Evolutionary conservation across 1,140 invertebrate genomes (phyloP).

Genomic region (Formica selysi): DNA sequence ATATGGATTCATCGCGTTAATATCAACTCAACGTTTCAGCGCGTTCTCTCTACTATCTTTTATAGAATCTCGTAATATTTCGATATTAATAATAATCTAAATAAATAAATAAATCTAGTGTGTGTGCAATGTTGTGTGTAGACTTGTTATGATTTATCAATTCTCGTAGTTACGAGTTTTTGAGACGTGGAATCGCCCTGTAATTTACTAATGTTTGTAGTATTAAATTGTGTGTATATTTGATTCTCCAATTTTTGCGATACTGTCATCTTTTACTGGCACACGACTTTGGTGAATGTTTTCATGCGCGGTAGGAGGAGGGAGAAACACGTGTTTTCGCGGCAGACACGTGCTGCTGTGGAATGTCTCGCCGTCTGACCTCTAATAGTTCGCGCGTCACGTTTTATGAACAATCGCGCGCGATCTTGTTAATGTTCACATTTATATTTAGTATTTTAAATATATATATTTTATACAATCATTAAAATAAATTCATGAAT

Average conservation of each 20-base stretch:
- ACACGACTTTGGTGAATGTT: slow-evolving; percentile 63
- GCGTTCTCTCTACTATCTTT: not conserved
- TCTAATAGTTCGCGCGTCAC: slow-evolving; percentile 24
- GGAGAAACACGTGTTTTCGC: slow-evolving; percentile 72
- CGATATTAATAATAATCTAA: not conserved
- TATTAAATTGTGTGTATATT: not conserved
- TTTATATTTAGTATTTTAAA: too few species aligned
- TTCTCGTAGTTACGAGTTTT: not conserved
- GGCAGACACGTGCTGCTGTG: slow-evolving; percentile 62
- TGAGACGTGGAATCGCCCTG: not conserved
- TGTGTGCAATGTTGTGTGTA: too few species aligned
- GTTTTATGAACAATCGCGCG: slow-evolving; percentile 10
- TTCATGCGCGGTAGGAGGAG: slow-evolving; percentile 60
- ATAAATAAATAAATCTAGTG: not conserved
- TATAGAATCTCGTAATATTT: not conserved
- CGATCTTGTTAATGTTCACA: slow-evolving; percentile 1
- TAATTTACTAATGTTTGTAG: not conserved
- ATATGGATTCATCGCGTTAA: not conserved
- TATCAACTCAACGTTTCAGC: not conserved
- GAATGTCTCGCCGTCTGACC: slow-evolving; percentile 47
- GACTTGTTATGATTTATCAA: not conserved
- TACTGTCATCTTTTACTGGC: slow-evolving; percentile 3
- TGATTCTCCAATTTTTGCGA: slow-evolving; percentile 3
- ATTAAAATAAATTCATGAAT: too few species aligned
- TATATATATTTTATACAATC: too few species aligned